Evolutionary conservation across 2,797 vertebrate genomes (phyloP).

Genomic region (Mus minutoides): DNA sequence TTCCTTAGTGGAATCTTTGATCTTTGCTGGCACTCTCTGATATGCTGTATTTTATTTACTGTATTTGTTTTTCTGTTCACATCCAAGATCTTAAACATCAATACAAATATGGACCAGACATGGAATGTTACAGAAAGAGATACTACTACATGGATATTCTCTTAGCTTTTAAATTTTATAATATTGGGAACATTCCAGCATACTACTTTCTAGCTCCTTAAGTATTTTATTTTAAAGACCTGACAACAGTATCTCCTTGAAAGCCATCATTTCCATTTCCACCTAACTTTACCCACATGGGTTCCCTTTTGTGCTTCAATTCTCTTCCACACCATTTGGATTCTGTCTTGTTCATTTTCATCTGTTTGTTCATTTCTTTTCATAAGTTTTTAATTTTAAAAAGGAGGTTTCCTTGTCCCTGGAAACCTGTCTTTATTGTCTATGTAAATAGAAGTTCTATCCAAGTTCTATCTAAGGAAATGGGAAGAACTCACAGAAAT

Average conservation of each 20-base stretch:
- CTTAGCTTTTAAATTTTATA: conserved; percentile 44
- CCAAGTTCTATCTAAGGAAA: no score
- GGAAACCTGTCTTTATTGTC: conserved; percentile 48
- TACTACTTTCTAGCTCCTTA: conserved; percentile 1
- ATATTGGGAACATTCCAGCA: background rate
- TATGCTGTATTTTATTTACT: background rate
- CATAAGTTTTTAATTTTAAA: conserved; percentile 53
- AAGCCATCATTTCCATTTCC: background rate
- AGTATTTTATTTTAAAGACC: conserved; percentile 23
- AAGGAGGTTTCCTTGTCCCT: conserved; percentile 38
- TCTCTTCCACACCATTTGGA: background rate
- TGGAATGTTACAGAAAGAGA: background rate
- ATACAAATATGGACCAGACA: background rate
- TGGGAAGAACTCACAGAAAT: background rate
- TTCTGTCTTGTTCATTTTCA: conserved; percentile 53
- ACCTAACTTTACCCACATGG: background rate
- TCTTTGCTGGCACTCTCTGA: background rate
- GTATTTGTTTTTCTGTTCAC: background rate
- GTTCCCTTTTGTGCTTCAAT: background rate
- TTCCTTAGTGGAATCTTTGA: background rate
- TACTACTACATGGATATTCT: background rate
- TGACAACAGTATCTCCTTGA: conserved; percentile 12
- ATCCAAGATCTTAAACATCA: background rate
- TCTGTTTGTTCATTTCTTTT: conserved; percentile 44
- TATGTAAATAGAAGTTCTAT: no score